Base-by-base conservation (phyloP, 92 coral and sea anemone species). In the Actinostola sp. region DNA sequence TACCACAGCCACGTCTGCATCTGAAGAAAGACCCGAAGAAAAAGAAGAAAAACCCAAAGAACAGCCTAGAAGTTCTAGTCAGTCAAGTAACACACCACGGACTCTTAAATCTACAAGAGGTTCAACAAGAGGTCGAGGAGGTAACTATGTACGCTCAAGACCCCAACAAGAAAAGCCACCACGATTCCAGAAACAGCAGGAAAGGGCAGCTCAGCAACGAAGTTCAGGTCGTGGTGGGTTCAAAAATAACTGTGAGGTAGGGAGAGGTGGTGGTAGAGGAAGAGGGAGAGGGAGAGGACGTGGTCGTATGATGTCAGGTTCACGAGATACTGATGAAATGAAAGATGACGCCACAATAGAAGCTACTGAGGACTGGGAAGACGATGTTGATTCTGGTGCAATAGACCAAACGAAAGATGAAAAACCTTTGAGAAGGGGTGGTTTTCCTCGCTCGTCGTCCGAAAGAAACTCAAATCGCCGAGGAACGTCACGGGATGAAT, bases 301-400 rank as follows among this genome's bases (percentile, higher is more conserved):
- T 46, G 91, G 87, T 27, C 58, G 75, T 24, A 75, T 78, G 6
- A 76, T 80, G 29, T 83, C 78, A 13, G 64, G 67, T 31, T 45
- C 82, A 60, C 75, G 67, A 49, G 78, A 78, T 30, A 24, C 56
- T 13, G 62, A 69, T 14, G 85, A 80, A 35, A 67, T 53, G 15
- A 68, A 63, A 33, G 73, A 54, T 43, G 81, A 25, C 15, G 49
- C 68, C 11, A 71, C 66, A 3, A 73, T 91, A 80, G 92, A 82
- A 44, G 86, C 67, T n/a, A 79, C 97, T 27, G 98, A 95, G 66
- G 85, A 91, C 80, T 95, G 99, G 99, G 99, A 95, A 54, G 92
- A 88, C 24, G 97, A 82, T 42, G 69, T 73, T 0, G 68, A 64
- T 50, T 44, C 62, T 10, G 68, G 67, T 17, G 57, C 78, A 34